These are phyloP conservation scores for Chelonia mydas DNA, from an alignment of 2,797 vertebrate species.

Conservation along the genomic window DNA sequence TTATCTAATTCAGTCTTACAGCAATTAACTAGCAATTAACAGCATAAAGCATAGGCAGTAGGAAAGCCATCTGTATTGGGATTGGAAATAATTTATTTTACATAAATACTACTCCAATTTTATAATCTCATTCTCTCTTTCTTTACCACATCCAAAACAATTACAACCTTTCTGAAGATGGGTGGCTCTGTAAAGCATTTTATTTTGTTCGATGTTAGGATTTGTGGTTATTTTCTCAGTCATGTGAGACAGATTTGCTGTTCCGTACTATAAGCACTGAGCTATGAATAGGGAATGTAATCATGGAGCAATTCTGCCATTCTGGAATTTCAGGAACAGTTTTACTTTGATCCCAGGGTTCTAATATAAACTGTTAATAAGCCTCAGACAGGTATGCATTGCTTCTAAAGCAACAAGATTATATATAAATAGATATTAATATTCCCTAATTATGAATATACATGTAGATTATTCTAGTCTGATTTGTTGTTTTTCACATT, in stretches of 20 bases:
- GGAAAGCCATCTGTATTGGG: neutral
- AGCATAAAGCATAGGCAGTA: neutral
- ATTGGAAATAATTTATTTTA: neutral
- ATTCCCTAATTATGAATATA: neutral
- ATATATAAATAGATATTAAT: neutral
- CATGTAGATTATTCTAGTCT: neutral
- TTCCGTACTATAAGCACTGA: accelerated
- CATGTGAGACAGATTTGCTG: neutral
- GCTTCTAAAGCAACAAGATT: neutral
- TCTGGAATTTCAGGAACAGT: neutral
- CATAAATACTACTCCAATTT: neutral
- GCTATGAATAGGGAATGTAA: neutral
- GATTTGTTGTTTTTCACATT: neutral
- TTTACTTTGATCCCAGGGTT: neutral
- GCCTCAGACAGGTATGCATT: neutral
- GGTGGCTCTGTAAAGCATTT: neutral
- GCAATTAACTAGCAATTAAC: neutral
- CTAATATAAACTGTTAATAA: neutral
- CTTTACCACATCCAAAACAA: neutral
- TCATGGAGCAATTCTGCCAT: neutral
- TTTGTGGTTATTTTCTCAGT: neutral
- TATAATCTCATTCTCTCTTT: neutral
- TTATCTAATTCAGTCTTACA: neutral
- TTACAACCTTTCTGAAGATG: neutral
- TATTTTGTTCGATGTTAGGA: neutral